Evolutionary conservation across 1,140 invertebrate genomes (phyloP).

Genomic region (Gyrodactylus salaris): DNA sequence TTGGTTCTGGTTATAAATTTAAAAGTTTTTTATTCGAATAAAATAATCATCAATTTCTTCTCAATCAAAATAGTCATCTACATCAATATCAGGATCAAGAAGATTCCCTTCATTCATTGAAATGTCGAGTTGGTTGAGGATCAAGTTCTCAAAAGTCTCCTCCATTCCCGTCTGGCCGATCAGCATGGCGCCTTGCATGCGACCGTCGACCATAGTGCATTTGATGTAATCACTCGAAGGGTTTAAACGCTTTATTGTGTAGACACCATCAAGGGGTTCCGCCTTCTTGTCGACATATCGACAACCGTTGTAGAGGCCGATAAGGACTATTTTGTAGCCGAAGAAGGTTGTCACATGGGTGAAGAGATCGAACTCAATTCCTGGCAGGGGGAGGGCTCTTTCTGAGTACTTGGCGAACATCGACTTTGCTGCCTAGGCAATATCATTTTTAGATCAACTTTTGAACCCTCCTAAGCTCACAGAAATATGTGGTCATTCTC

Average conservation of each 20-base stretch:
- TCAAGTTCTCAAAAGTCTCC: conserved; percentile 90
- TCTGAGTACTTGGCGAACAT: conserved; percentile 32
- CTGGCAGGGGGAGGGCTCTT: conserved; percentile 29
- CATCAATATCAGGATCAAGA: conserved; percentile 67
- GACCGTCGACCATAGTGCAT: conserved; percentile 45
- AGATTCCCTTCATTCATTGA: conserved; percentile 54
- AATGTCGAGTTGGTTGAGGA: conserved; percentile 65
- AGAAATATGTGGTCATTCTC: no score
- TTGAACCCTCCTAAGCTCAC: no score
- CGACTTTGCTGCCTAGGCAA: conserved; percentile 45
- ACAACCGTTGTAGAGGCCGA: conserved; percentile 75
- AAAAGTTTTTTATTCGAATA: no score
- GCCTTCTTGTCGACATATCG: conserved; percentile 32
- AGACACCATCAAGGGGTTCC: neutral
- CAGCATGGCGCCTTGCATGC: conserved; percentile 57
- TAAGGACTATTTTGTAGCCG: conserved; percentile 48
- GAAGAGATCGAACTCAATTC: conserved; percentile 87
- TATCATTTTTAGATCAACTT: neutral
- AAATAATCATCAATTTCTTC: no score
- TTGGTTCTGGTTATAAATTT: no score
- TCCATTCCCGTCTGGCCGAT: conserved; percentile 85
- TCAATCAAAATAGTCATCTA: conserved; percentile 95
- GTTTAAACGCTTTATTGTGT: neutral
- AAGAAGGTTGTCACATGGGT: conserved; percentile 77
- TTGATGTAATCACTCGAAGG: conserved; percentile 25